Evolutionary conservation across 2,113 vertebrate genomes (phyloP).

Genomic region (Strix aluco): DNA sequence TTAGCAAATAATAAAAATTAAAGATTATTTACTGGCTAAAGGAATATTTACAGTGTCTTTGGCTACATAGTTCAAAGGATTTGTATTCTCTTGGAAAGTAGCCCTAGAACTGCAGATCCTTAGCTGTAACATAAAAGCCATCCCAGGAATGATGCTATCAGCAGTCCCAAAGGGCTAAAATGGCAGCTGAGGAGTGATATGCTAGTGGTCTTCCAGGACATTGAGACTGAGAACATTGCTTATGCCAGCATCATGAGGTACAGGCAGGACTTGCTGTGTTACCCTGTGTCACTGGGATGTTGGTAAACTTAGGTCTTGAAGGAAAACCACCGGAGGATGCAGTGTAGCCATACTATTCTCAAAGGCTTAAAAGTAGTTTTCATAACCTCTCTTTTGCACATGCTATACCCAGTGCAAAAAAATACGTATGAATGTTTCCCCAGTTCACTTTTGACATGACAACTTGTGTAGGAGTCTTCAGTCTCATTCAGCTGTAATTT

Average conservation of each 20-base stretch:
- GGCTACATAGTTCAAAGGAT: conserved; percentile 38
- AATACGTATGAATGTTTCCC: neutral
- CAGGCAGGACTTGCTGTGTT: neutral
- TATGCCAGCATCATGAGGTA: neutral
- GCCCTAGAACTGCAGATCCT: conserved; percentile 46
- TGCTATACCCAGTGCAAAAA: neutral
- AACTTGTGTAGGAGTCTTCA: conserved; percentile 59
- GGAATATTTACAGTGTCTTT: conserved; percentile 41
- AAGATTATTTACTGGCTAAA: conserved; percentile 29
- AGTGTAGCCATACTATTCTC: neutral
- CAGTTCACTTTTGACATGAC: conserved; percentile 43
- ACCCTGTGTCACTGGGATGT: neutral
- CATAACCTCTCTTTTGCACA: neutral
- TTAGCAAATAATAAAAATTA: conserved; percentile 19
- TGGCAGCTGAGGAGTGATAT: conserved; percentile 30
- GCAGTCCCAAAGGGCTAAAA: conserved; percentile 7
- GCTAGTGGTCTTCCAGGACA: neutral
- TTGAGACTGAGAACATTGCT: neutral
- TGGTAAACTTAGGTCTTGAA: neutral
- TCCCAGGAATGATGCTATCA: conserved; percentile 50
- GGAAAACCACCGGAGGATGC: neutral
- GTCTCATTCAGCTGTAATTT: conserved; percentile 64
- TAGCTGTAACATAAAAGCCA: conserved; percentile 10
- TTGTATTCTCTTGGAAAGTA: conserved; percentile 46
- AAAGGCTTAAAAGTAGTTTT: neutral